These are phyloP conservation scores for Ammodramus savannarum DNA, from an alignment of 2,113 vertebrate species.

Conservation along the genomic window DNA sequence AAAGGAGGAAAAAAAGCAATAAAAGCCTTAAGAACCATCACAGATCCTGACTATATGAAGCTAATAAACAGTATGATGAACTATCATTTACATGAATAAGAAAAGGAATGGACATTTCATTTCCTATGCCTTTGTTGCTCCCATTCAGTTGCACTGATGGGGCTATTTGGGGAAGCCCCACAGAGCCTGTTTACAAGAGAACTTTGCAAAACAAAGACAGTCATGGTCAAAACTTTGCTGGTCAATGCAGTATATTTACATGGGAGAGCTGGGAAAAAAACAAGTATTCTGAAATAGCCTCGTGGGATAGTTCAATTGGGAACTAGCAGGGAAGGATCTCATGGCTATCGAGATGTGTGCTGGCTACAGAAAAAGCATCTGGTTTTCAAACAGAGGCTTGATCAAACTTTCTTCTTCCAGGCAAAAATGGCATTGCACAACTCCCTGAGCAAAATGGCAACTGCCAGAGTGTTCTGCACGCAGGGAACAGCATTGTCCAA, in stretches of 20 bases:
- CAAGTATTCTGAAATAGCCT: not conserved
- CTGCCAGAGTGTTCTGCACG: not conserved
- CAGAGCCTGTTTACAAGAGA: slow-evolving; percentile 70
- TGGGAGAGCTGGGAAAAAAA: slow-evolving; percentile 32
- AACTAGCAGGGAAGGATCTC: not conserved
- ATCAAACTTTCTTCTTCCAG: not conserved
- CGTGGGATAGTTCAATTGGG: not conserved
- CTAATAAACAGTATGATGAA: slow-evolving; percentile 62
- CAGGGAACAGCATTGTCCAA: not conserved
- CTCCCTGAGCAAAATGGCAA: not conserved
- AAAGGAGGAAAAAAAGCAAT: not conserved
- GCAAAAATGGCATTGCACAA: not conserved
- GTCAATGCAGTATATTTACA: slow-evolving; percentile 63
- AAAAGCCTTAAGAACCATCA: slow-evolving; percentile 45
- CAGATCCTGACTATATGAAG: slow-evolving; percentile 21
- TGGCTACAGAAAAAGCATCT: not conserved
- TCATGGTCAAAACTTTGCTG: slow-evolving; percentile 73
- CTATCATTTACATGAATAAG: slow-evolving; percentile 65
- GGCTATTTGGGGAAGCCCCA: slow-evolving; percentile 60
- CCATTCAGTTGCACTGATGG: slow-evolving; percentile 51
- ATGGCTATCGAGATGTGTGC: not conserved
- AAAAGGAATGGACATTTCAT: slow-evolving; percentile 65
- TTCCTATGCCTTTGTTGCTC: slow-evolving; percentile 70
- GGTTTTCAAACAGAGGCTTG: not conserved
- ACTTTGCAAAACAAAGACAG: slow-evolving; percentile 79